Conservation (phyloP, 2,888 invertebrate species). For the Agriopis marginaria region DNA sequence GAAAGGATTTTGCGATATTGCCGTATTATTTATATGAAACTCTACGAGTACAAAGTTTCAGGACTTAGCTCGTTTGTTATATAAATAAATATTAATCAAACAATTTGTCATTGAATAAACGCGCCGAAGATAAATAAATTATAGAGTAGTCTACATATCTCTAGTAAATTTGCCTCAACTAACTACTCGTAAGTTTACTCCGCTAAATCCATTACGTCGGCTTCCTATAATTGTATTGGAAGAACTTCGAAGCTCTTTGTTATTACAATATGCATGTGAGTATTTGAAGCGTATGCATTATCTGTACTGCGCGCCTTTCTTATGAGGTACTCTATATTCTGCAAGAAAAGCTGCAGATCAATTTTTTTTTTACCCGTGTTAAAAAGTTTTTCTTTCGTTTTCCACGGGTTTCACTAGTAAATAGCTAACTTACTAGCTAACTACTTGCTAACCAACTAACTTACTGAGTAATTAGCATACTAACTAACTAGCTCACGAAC, state of each 20-base stretch:
- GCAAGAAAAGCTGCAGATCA: conserved; percentile 11
- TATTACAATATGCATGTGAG: conserved; percentile 43
- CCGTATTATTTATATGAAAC: too few relatives aligned
- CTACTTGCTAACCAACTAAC: too few relatives aligned
- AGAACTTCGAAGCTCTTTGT: conserved; percentile 41
- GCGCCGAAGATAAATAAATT: not conserved
- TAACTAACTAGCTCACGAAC: too few relatives aligned
- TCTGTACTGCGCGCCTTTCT: conserved; percentile 11
- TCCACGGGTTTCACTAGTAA: too few relatives aligned
- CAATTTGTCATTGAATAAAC: not conserved
- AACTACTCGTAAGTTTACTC: not conserved
- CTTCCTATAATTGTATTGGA: conserved; percentile 40
- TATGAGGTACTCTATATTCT: conserved; percentile 28
- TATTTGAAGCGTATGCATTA: conserved; percentile 41
- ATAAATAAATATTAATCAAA: too few relatives aligned
- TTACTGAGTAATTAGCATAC: too few relatives aligned
- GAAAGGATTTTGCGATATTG: too few relatives aligned
- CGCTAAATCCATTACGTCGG: conserved; percentile 34
- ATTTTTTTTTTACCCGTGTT: too few relatives aligned
- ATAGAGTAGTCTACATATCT: not conserved
- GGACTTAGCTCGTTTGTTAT: too few relatives aligned
- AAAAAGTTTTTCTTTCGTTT: too few relatives aligned
- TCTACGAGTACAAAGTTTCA: too few relatives aligned
- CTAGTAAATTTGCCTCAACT: conserved; percentile 9
- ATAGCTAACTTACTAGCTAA: too few relatives aligned